A percentile compares a stretch with the other conserved stretches of the same genome.
phyloP scores from a whole-genome alignment of 2,888 invertebrate species.

The Trichogramma dendrolimi region DNA sequence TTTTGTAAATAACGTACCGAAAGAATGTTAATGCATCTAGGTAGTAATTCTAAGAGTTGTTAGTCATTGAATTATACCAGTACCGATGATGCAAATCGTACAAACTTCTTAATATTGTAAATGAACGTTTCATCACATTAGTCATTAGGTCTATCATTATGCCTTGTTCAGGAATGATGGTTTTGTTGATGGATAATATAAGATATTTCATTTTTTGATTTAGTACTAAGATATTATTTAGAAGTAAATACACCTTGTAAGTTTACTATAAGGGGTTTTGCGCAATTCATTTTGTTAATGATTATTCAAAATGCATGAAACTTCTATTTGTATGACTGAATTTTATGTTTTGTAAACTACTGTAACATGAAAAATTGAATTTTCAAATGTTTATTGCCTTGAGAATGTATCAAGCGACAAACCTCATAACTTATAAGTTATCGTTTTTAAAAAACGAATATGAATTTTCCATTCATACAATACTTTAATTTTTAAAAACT shows the following conservation, averaged over 20 bases:
- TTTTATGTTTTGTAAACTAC: slow-evolving; percentile 4
- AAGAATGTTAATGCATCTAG: slow-evolving; percentile 6
- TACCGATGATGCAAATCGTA: slow-evolving; percentile 9
- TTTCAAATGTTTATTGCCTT: no score
- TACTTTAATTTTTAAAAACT: no score
- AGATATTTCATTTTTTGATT: no score
- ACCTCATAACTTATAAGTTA: no score
- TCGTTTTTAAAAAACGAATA: no score
- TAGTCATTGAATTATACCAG: slow-evolving; percentile 1
- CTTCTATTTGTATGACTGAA: slow-evolving; percentile 6
- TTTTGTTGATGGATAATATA: slow-evolving; percentile 18
- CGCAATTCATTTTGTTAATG: slow-evolving; percentile 17
- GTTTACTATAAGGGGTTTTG: neutral
- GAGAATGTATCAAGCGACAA: no score
- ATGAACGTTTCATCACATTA: slow-evolving; percentile 15
- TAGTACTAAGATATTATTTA: no score
- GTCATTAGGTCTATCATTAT: slow-evolving; percentile 20
- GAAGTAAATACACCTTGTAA: no score
- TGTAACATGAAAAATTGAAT: no score
- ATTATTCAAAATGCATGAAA: slow-evolving; percentile 20
- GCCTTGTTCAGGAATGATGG: slow-evolving; percentile 7
- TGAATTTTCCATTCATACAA: no score
- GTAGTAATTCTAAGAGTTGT: slow-evolving; percentile 2
- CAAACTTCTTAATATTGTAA: slow-evolving; percentile 11
- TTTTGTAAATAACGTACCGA: slow-evolving; percentile 10